Conservation (phyloP, 2,888 invertebrate species). For the Argyresthia albistria region DNA sequence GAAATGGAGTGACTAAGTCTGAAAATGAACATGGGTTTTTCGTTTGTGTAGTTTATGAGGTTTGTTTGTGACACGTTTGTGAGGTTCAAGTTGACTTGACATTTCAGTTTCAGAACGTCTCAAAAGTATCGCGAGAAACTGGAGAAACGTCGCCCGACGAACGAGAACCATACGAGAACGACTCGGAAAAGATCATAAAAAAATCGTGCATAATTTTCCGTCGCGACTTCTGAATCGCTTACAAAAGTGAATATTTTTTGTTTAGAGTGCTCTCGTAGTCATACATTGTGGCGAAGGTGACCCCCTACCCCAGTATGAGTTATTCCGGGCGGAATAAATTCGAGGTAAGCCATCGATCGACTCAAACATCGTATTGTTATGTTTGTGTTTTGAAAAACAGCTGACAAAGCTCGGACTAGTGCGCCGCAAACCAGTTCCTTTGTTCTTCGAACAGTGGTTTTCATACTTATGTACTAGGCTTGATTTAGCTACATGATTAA, state of each 20-base stretch:
- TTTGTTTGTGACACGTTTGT: too few species aligned
- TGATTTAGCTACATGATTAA: neutral
- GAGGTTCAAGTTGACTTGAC: neutral
- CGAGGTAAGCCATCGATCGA: constrained; percentile 61
- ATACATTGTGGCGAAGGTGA: constrained; percentile 65
- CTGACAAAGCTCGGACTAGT: constrained; percentile 52
- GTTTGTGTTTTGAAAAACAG: constrained; percentile 73
- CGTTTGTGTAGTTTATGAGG: too few species aligned
- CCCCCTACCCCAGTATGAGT: constrained; percentile 70
- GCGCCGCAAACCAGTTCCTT: constrained; percentile 32
- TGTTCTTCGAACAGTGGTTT: constrained; percentile 24
- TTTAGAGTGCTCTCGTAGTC: constrained; percentile 25
- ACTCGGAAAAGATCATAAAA: too few species aligned
- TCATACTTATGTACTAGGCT: neutral
- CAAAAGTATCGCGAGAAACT: neutral
- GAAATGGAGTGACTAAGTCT: too few species aligned
- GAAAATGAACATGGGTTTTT: too few species aligned
- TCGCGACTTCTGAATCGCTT: too few species aligned
- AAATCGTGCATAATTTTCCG: too few species aligned
- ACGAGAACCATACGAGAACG: too few species aligned
- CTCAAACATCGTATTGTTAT: constrained; percentile 21
- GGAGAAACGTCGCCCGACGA: too few species aligned
- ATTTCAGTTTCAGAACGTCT: neutral
- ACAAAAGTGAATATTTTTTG: constrained; percentile 15
- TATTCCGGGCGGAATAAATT: constrained; percentile 77